These are phyloP conservation scores for Drosophila ochracea DNA, from an alignment of 2,888 invertebrate genomes.

Conservation along the genomic window DNA sequence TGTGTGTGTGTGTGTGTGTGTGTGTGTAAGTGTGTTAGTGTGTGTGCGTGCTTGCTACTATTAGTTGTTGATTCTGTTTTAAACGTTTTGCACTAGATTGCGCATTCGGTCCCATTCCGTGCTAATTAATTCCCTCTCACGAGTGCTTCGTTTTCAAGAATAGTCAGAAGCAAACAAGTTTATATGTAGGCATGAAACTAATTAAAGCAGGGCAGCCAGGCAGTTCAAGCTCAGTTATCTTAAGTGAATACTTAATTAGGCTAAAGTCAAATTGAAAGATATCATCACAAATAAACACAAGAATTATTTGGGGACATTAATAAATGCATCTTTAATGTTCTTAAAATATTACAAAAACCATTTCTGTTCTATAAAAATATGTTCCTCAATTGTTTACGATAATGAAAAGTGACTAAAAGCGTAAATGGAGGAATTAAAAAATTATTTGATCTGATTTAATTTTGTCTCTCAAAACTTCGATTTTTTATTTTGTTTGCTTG, in stretches of 20 bases:
- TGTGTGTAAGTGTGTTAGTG: background rate
- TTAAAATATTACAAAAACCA: too few species aligned
- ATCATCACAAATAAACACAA: background rate
- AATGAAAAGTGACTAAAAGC: background rate
- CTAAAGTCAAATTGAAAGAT: background rate
- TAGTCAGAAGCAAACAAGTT: background rate
- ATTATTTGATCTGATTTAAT: background rate
- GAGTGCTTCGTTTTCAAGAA: background rate
- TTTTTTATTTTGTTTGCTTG: background rate
- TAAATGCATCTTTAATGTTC: background rate
- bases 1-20: background rate
- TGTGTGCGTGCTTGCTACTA: conserved; percentile 3
- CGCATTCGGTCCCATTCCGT: conserved; percentile 26
- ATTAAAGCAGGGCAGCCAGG: conserved; percentile 3
- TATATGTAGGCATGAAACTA: background rate
- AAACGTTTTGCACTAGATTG: conserved; percentile 60
- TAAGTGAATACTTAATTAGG: too few species aligned
- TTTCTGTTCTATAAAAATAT: too few species aligned
- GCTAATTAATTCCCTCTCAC: conserved; percentile 1
- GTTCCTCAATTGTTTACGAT: background rate
- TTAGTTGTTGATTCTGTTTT: conserved; percentile 63
- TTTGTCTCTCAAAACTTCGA: background rate
- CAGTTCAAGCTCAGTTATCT: background rate
- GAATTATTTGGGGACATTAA: background rate
- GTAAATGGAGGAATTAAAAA: background rate